These are phyloP conservation scores for Oreohelix idahoensis DNA, from an alignment of 1,140 invertebrate species.

Conservation along the genomic window DNA sequence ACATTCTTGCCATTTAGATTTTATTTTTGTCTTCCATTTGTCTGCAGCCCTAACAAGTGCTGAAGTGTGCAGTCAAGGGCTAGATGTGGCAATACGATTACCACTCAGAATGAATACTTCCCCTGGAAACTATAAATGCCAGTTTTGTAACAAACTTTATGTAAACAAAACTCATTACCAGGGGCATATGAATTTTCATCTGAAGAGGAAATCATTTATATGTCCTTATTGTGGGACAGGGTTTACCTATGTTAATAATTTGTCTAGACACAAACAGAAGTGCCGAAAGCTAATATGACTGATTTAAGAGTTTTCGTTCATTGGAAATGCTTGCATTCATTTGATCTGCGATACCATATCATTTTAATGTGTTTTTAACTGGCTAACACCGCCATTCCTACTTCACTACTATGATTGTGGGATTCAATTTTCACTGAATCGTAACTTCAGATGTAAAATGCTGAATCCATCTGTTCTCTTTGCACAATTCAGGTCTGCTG, in stretches of 20 bases:
- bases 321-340: neutral
- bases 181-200: conserved; percentile 30
- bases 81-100: neutral
- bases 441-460: no score
- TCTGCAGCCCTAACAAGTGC: conserved; percentile 25
- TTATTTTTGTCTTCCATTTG: conserved; percentile 22
- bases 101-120: conserved; percentile 11
- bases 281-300: neutral
- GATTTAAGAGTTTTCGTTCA: neutral
- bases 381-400: no score
- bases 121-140: conserved; percentile 11
- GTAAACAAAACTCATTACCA: conserved; percentile 16
- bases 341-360: no score
- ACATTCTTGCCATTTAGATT: neutral
- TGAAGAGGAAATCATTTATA: conserved; percentile 15
- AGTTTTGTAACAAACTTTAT: conserved; percentile 13
- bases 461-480: no score
- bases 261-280: conserved; percentile 26
- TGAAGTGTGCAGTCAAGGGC: conserved; percentile 11
- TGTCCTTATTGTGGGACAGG: conserved; percentile 11
- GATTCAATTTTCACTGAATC: no score
- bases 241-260: conserved; percentile 28
- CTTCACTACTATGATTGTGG: no score
- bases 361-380: no score
- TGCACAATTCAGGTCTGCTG: no score